phyloP scores from a whole-genome alignment of 2,888 invertebrate genomes.

The Latheticus oryzae region DNA sequence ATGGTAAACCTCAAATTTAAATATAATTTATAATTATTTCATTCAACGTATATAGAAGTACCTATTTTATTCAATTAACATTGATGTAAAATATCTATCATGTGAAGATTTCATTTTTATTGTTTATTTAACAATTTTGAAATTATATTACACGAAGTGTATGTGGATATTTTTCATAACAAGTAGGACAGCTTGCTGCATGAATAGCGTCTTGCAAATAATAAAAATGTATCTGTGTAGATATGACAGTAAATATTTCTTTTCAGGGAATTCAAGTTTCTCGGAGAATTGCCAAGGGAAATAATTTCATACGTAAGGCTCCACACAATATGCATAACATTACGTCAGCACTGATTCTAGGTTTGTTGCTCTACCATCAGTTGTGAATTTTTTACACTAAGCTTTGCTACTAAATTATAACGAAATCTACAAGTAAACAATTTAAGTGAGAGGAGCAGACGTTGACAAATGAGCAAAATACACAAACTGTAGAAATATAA shows the following conservation, averaged over 20 bases:
- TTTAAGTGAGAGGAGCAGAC: too few relatives aligned
- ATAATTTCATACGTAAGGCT: conserved; percentile 11
- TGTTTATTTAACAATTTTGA: too few relatives aligned
- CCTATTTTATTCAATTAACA: too few relatives aligned
- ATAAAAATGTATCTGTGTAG: conserved; percentile 10
- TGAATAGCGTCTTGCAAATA: conserved; percentile 10
- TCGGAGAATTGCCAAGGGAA: conserved; percentile 15
- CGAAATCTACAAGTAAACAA: too few relatives aligned
- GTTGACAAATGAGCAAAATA: too few relatives aligned
- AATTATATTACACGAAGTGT: not conserved
- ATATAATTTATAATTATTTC: too few relatives aligned
- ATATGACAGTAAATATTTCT: conserved; percentile 20
- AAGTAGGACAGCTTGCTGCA: conserved; percentile 5
- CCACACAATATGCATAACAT: conserved; percentile 10
- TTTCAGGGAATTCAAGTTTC: conserved; percentile 10
- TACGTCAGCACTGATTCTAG: conserved; percentile 5
- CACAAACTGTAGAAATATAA: too few relatives aligned
- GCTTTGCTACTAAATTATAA: too few relatives aligned
- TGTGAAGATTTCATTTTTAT: too few relatives aligned
- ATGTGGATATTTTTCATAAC: conserved; percentile 1
- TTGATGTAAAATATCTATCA: too few relatives aligned
- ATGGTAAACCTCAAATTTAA: conserved; percentile 19
- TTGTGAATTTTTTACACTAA: too few relatives aligned
- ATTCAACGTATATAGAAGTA: too few relatives aligned
- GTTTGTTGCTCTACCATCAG: not conserved